Percentiles rank a stretch among this genome's conserved stretches.
Conservation (phyloP, 2,797 vertebrate genomes). For the Miichthys miiuy region DNA sequence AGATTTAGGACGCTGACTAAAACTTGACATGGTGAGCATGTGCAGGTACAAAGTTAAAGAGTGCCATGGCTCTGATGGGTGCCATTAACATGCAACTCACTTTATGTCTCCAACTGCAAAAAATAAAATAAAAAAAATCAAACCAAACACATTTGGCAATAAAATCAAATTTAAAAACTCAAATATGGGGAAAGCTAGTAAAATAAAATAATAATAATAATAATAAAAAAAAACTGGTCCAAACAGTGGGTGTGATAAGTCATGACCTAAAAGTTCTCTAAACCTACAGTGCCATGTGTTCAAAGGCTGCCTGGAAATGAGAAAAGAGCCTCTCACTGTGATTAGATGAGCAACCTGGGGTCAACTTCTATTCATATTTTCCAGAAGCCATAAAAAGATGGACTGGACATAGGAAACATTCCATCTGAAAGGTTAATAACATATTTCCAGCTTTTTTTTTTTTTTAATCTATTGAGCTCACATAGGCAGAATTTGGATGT, state of each 20-base stretch:
- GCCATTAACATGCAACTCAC: conserved; percentile 3
- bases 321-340: neutral
- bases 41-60: conserved; percentile 14
- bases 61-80: conserved; percentile 7
- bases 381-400: neutral
- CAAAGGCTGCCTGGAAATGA: neutral
- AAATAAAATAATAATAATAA: conserved; percentile 1
- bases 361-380: neutral
- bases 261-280: neutral
- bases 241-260: conserved; percentile 6
- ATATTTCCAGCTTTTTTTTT: neutral
- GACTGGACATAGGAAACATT: neutral
- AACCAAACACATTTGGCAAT: conserved; percentile 46
- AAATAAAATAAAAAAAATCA: conserved; percentile 35
- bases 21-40: conserved; percentile 6
- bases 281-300: conserved; percentile 1
- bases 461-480: neutral
- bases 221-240: conserved; percentile 11
- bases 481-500: neutral
- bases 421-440: neutral
- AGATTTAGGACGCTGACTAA: conserved; percentile 25
- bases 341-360: neutral
- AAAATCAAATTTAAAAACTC: conserved; percentile 55
- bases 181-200: neutral
- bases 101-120: conserved; percentile 1